These are phyloP conservation scores for Norana najaformis DNA, from an alignment of 2,888 invertebrate species.

Conservation along the genomic window DNA sequence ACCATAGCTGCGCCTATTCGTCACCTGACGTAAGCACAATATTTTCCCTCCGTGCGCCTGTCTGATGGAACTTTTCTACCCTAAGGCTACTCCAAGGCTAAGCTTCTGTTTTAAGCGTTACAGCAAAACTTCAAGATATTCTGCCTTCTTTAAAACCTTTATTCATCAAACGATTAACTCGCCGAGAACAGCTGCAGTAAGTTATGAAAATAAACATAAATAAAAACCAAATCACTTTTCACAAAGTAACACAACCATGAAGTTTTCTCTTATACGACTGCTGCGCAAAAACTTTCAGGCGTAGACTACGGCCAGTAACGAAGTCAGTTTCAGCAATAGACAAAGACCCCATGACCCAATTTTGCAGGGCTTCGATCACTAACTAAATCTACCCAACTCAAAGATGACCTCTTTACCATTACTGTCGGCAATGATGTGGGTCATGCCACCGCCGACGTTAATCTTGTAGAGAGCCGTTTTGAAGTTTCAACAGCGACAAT, in stretches of 20 bases:
- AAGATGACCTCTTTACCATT: conserved; percentile 30
- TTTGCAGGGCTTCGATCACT: neutral
- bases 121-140: neutral
- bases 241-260: neutral
- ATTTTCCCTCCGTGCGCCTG: neutral
- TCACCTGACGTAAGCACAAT: neutral
- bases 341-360: conserved; percentile 20
- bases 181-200: neutral
- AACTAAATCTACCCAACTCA: conserved; percentile 1
- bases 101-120: neutral
- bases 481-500: neutral
- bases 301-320: neutral
- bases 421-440: conserved; percentile 36
- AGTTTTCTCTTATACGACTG: neutral
- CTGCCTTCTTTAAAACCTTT: neutral
- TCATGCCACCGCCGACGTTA: conserved; percentile 48
- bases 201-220: neutral
- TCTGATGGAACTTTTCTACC: neutral
- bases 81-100: neutral
- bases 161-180: neutral
- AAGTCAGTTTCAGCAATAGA: neutral
- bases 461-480: conserved; percentile 20
- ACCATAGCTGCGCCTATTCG: neutral
- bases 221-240: neutral
- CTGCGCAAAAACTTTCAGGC: neutral